Percentiles rank a stretch among this genome's conserved stretches.
Conservation (phyloP, 2,797 vertebrate genomes). For the Gallinago solitaria region DNA sequence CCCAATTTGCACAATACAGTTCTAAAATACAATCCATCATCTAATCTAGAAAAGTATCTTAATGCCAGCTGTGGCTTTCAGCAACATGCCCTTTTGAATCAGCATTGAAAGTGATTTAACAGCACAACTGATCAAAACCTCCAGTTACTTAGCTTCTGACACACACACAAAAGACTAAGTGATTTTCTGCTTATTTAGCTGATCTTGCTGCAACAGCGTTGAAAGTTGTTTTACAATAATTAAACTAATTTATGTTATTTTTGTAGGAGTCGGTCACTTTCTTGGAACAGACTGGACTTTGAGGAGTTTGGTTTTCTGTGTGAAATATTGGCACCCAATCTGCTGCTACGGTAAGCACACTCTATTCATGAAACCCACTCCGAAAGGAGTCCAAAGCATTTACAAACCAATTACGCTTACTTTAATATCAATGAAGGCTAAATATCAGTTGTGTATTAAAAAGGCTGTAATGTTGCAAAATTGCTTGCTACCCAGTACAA, state of each 20-base stretch:
- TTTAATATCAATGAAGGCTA: neutral
- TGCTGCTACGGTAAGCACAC: neutral
- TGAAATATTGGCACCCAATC: neutral
- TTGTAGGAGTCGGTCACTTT: neutral
- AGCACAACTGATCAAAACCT: neutral
- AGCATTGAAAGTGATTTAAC: neutral
- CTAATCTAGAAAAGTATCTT: neutral
- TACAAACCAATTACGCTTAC: neutral
- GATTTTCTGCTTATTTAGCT: constrained; percentile 4
- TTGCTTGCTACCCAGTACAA: neutral
- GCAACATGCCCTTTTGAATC: neutral
- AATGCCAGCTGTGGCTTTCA: constrained; percentile 22
- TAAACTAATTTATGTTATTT: neutral
- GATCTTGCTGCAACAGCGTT: neutral
- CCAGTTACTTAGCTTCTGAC: neutral
- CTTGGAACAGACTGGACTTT: neutral
- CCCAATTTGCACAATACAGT: neutral
- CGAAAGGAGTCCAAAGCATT: neutral
- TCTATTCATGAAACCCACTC: neutral
- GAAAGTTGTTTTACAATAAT: neutral
- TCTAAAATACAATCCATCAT: constrained; percentile 23
- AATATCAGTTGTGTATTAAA: neutral
- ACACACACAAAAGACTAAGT: neutral
- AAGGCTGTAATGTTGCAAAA: neutral
- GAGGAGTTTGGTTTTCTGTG: neutral